Base-by-base conservation (phyloP, 2,888 invertebrate species). In the Xylota segnis region DNA sequence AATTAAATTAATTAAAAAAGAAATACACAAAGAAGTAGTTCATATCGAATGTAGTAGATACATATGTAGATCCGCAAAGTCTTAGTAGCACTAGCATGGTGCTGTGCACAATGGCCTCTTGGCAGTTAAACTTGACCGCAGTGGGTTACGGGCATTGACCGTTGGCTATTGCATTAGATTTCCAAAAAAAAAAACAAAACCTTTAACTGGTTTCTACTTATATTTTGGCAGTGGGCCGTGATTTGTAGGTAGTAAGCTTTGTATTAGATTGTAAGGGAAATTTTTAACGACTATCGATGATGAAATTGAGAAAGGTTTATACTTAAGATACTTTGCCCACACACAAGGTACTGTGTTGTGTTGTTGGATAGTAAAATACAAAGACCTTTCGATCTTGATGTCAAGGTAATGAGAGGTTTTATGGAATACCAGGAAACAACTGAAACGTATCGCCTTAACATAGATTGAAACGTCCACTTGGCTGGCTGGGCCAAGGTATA, bases 61-160 rank as follows among this genome's bases (percentile, higher is more conserved):
- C n/a, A n/a, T n/a, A n/a, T n/a, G n/a, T 45, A 16, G 37, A 47
- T 65, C 32, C 18, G 2, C 16, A 18, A 12, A 29, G 5, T 16
- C 47, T 14, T 32, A 12, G 10, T 2, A 16, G 27, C 9, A 37
- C 23, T 40, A 23, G 27, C 2, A 18, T n/a, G 18, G n/a, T 27
- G 10, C 1, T 43, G 16, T 43, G n/a, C 16, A 6, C 61, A 68
- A 63, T 70, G 79, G 70, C 75, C 58, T 75, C 23, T 32, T 3
- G 45, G 34, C 34, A n/a, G 54, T 76, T 87, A 81, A 87, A 83
- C 87, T 87, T 87, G 87, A 87, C 87, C 87, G 66, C 74, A 77
- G 76, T 82, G 68, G 78, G 78, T 87, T 87, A 83, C 87, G 87
- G 87, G 87, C 87, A 81, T 81, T 87, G 83, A 87, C 87, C 86